Percentiles rank a stretch among this genome's conserved stretches.
These are phyloP conservation scores for Tinea trinotella DNA, from an alignment of 2,888 invertebrate species.

Conservation along the genomic window DNA sequence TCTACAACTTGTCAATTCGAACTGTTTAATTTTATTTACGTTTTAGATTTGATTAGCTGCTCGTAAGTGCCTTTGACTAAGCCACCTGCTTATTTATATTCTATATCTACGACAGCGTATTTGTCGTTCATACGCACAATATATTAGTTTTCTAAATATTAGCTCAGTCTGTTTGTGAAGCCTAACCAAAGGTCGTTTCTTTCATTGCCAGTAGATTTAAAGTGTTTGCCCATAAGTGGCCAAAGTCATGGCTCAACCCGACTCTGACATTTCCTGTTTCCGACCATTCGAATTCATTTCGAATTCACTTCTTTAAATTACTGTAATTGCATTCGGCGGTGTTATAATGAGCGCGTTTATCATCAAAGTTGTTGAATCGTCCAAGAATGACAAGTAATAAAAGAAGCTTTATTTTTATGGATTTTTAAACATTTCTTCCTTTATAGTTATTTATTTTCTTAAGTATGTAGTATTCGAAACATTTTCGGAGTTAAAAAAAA, in stretches of 20 bases:
- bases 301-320: not conserved
- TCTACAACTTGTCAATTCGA: too few species aligned
- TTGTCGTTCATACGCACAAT: constrained; percentile 8
- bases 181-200: constrained; percentile 45
- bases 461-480: too few species aligned
- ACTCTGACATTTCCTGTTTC: constrained; percentile 11
- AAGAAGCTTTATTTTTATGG: not conserved
- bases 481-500: not conserved
- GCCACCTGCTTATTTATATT: too few species aligned
- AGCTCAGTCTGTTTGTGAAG: constrained; percentile 38
- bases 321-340: not conserved
- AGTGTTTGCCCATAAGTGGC: constrained; percentile 30
- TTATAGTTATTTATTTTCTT: not conserved
- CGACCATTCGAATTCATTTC: not conserved
- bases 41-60: too few species aligned
- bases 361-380: not conserved
- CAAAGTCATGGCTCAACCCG: constrained; percentile 12
- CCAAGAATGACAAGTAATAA: not conserved
- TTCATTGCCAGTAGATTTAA: constrained; percentile 37
- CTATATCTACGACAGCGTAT: too few species aligned
- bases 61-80: too few species aligned
- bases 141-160: constrained; percentile 38
- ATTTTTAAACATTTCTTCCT: not conserved
- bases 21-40: too few species aligned
- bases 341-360: not conserved